These are phyloP conservation scores for Synanceia verrucosa DNA, from an alignment of 2,797 vertebrate genomes.

Conservation along the genomic window DNA sequence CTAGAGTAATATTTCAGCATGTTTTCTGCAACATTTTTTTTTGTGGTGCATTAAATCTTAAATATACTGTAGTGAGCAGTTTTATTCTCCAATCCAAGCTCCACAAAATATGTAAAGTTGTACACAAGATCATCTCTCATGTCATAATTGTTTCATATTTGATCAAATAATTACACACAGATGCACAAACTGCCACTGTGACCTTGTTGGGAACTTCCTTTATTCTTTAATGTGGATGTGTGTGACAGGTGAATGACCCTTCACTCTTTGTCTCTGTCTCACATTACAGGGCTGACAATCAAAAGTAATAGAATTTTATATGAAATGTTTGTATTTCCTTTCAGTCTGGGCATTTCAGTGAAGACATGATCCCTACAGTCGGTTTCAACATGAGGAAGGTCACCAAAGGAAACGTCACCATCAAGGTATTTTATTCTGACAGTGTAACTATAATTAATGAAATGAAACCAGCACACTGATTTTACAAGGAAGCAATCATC, in stretches of 20 bases:
- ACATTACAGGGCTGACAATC: neutral
- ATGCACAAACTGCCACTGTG: neutral
- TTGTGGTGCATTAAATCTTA: neutral
- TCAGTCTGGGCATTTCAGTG: conserved; percentile 97
- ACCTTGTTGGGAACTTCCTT: neutral
- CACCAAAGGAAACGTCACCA: conserved; percentile 98
- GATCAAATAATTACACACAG: neutral
- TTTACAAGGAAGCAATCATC: neutral
- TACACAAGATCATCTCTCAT: neutral
- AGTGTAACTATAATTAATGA: neutral
- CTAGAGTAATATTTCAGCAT: neutral
- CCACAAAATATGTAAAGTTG: neutral
- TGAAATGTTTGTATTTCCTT: conserved; percentile 34
- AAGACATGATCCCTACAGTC: conserved; percentile 99
- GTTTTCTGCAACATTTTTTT: neutral
- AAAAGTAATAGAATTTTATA: neutral
- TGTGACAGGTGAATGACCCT: neutral
- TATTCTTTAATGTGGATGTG: neutral
- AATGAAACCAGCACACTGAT: neutral
- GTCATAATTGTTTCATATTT: neutral
- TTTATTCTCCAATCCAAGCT: neutral
- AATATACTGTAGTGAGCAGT: neutral
- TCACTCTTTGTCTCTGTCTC: neutral
- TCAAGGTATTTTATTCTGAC: conserved; percentile 86
- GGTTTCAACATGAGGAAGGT: conserved; percentile 99